phyloP scores from a whole-genome alignment of 2,797 vertebrate species.

The Cirrhinus mrigala region DNA sequence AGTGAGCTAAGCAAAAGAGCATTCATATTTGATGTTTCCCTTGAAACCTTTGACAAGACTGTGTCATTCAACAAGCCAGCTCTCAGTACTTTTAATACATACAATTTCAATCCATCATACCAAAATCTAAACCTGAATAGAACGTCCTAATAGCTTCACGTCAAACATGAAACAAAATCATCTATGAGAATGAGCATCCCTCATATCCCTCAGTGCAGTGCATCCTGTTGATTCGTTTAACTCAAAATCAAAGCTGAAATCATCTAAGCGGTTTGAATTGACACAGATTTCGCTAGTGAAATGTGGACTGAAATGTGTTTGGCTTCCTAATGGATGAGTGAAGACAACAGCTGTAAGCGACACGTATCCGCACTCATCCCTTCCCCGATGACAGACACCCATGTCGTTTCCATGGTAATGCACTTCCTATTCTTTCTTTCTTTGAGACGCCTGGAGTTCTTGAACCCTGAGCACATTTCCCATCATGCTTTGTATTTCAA shows the following conservation, averaged over 20 bases:
- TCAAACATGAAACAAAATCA: not conserved
- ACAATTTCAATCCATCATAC: not conserved
- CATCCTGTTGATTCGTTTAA: not conserved
- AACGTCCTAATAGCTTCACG: not conserved
- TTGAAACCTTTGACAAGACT: constrained; percentile 17
- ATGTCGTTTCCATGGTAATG: constrained; percentile 92
- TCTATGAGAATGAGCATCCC: not conserved
- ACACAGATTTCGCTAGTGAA: constrained; percentile 8
- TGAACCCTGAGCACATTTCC: constrained; percentile 69
- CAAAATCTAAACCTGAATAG: not conserved
- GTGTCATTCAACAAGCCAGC: not conserved
- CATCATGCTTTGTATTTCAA: constrained; percentile 50
- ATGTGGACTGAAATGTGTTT: constrained; percentile 8
- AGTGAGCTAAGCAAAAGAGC: constrained; percentile 69
- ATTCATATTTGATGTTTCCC: constrained; percentile 70
- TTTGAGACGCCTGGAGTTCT: constrained; percentile 84
- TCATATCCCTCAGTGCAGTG: not conserved
- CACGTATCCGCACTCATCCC: constrained; percentile 88
- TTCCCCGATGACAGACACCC: constrained; percentile 87
- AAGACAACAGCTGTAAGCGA: constrained; percentile 76
- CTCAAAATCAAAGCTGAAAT: not conserved
- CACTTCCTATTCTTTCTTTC: constrained; percentile 66
- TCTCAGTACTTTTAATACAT: not conserved
- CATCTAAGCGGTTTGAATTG: constrained; percentile 9
- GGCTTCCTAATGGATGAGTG: constrained; percentile 44